Percentiles rank a stretch among this genome's conserved stretches.
phyloP scores from a whole-genome alignment of 2,113 vertebrate genomes.

The Myiozetetes cayanensis region DNA sequence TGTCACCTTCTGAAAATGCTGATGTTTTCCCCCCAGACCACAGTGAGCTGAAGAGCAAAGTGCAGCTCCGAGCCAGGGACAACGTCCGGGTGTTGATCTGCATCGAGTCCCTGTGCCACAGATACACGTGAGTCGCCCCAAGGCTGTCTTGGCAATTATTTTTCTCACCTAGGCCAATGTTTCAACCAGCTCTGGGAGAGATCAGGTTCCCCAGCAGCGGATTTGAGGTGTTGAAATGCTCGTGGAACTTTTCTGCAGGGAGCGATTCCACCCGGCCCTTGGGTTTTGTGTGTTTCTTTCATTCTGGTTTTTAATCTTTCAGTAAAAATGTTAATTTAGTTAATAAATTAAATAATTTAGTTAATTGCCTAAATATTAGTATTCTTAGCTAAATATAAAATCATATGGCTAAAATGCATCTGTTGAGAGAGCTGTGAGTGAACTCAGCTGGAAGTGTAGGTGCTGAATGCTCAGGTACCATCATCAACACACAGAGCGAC shows the following conservation, averaged over 20 bases:
- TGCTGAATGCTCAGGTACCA: neutral
- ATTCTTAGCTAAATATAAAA: neutral
- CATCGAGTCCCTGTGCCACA: conserved; percentile 92
- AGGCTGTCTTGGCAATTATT: neutral
- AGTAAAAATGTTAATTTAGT: neutral
- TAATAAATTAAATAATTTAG: neutral
- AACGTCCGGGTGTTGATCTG: conserved; percentile 89
- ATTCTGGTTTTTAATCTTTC: neutral
- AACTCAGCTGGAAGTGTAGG: neutral
- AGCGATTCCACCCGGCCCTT: neutral
- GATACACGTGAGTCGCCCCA: conserved; percentile 82
- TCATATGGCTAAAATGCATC: neutral
- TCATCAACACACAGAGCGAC: neutral
- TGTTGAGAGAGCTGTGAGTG: neutral
- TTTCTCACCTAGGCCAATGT: neutral
- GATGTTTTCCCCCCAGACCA: conserved; percentile 73
- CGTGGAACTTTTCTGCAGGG: neutral
- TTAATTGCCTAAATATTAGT: too few species aligned
- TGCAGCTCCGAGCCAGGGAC: conserved; percentile 83
- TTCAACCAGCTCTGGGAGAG: neutral
- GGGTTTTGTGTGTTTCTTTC: neutral
- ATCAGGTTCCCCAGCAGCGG: neutral
- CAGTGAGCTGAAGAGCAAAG: conserved; percentile 86
- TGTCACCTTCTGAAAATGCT: neutral
- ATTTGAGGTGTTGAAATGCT: neutral